These are phyloP conservation scores for Chrysina gloriosa DNA, from an alignment of 2,888 invertebrate species.

Conservation along the genomic window DNA sequence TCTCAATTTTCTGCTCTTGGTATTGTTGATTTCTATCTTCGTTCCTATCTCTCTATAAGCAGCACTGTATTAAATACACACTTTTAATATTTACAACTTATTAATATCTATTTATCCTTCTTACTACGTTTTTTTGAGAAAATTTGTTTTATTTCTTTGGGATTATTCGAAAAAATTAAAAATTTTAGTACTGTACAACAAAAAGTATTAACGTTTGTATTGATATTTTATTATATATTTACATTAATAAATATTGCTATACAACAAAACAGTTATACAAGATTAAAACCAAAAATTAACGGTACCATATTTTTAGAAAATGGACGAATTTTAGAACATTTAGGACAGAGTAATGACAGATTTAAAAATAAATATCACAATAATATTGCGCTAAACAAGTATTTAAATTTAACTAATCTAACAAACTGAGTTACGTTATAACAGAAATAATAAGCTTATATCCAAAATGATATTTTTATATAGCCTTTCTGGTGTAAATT, in stretches of 20 bases:
- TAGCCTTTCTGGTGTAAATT: background rate
- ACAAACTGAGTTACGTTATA: background rate
- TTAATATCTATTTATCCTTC: no score
- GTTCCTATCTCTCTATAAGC: no score
- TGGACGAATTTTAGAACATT: slow-evolving; percentile 27
- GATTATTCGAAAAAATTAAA: no score
- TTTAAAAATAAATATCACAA: slow-evolving; percentile 25
- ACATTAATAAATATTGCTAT: slow-evolving; percentile 16
- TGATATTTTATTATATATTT: slow-evolving; percentile 12
- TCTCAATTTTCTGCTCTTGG: no score
- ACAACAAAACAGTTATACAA: slow-evolving; percentile 22
- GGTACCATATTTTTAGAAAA: slow-evolving; percentile 18
- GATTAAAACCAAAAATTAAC: slow-evolving; percentile 22
- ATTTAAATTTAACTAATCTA: background rate
- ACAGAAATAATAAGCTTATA: background rate
- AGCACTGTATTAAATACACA: no score
- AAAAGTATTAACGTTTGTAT: slow-evolving; percentile 15
- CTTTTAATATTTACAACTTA: no score
- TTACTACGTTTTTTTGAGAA: no score
- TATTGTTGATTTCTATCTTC: no score
- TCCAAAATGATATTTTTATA: slow-evolving; percentile 4
- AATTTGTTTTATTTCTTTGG: no score
- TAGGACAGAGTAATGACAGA: slow-evolving; percentile 19
- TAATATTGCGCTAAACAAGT: slow-evolving; percentile 26
- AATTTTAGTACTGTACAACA: background rate